A percentile compares a stretch with the other conserved stretches of the same genome.
Evolutionary conservation across 64 coral and sea anemone species (phyloP).

Genomic region (Astreopora myriophthalma): DNA sequence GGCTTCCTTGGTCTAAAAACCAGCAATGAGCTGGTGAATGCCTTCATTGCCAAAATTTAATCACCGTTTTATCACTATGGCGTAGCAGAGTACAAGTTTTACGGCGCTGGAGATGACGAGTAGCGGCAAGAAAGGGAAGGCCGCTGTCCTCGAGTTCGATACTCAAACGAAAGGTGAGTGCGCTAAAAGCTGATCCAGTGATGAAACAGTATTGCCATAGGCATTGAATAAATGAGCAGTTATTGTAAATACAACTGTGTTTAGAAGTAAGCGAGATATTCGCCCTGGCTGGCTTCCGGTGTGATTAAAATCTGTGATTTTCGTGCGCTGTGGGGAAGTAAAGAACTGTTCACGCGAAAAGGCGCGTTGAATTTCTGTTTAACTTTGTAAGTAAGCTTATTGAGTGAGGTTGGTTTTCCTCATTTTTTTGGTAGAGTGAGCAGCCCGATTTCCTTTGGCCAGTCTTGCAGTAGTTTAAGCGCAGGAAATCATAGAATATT

Average conservation of each 20-base stretch:
- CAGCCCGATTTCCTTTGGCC: not conserved
- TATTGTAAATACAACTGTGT: not conserved
- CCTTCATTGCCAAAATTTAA: not conserved
- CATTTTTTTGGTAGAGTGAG: not conserved
- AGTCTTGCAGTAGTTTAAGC: not conserved
- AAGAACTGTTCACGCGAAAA: not conserved
- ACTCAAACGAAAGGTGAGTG: constrained; percentile 67
- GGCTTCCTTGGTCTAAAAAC: constrained; percentile 6
- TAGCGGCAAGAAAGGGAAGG: constrained; percentile 54
- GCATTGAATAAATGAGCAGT: not conserved
- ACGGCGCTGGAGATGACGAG: constrained; percentile 1
- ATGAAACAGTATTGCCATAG: not conserved
- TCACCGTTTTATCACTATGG: not conserved
- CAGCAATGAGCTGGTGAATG: not conserved
- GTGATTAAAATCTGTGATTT: not conserved
- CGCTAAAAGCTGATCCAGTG: not conserved
- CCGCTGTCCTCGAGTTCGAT: constrained; percentile 60
- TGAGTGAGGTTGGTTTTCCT: not conserved
- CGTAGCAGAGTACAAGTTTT: not conserved
- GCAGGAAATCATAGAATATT: not conserved
- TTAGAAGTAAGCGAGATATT: constrained; percentile 32
- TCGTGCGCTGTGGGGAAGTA: not conserved
- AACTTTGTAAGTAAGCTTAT: not conserved
- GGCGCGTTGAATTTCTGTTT: not conserved
- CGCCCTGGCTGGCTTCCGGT: constrained; percentile 25